A percentile compares a stretch with the other conserved stretches of the same genome.
These are phyloP conservation scores for Porites lutea DNA, from an alignment of 64 coral and sea anemone species.

Conservation along the genomic window DNA sequence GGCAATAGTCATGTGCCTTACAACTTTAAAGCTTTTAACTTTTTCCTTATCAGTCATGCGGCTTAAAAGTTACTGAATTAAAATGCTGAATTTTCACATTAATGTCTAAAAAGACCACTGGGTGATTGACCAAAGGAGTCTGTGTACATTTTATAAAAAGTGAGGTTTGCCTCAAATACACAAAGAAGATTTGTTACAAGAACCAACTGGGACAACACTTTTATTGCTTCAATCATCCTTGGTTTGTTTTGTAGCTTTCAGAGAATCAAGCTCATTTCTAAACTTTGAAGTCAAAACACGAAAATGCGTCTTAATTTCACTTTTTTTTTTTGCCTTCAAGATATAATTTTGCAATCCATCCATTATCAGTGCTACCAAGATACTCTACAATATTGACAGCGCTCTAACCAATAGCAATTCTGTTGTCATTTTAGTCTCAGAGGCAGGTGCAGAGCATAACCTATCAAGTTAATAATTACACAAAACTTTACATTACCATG, in stretches of 20 bases:
- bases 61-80: not conserved
- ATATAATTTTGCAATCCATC: slow-evolving; percentile 3
- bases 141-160: not conserved
- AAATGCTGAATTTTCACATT: not conserved
- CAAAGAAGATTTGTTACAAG: not conserved
- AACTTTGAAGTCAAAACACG: not conserved
- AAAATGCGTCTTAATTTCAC: slow-evolving; percentile 17
- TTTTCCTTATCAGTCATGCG: not conserved
- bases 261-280: not conserved
- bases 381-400: slow-evolving; percentile 1
- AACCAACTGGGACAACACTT: not conserved
- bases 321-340: not conserved
- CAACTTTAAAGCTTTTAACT: not conserved
- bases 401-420: slow-evolving; percentile 35
- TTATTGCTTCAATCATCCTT: not conserved
- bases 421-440: slow-evolving; percentile 9
- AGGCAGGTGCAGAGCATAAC: not conserved
- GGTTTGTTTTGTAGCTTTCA: not conserved
- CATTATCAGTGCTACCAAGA: not conserved
- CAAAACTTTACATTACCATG: not conserved
- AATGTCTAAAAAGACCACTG: not conserved
- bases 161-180: not conserved
- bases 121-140: not conserved
- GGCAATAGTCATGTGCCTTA: not conserved
- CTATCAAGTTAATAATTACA: not conserved